Evolutionary conservation across 2,888 invertebrate genomes (phyloP).

Genomic region (Phytoseiulus persimilis): DNA sequence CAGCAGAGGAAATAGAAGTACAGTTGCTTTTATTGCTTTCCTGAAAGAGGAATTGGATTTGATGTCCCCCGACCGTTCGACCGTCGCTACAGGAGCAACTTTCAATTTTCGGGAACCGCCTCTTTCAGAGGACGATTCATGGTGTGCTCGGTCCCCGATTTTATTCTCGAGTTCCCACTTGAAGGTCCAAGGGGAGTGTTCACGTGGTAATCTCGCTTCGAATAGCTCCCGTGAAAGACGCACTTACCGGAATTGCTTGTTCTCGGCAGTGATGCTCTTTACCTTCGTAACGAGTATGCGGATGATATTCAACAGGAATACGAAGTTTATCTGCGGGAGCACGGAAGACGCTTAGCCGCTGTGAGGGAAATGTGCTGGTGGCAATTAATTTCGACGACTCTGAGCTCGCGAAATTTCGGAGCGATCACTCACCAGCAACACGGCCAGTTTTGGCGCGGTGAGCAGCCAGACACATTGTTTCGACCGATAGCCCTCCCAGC

Average conservation of each 20-base stretch:
- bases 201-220: not conserved
- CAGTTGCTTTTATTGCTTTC: slow-evolving; percentile 54
- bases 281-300: slow-evolving; percentile 68
- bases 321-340: slow-evolving; percentile 62
- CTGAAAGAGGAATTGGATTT: slow-evolving; percentile 42
- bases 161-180: no score
- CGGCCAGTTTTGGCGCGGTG: slow-evolving; percentile 49
- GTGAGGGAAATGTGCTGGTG: no score
- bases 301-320: slow-evolving; percentile 70
- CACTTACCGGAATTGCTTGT: slow-evolving; percentile 44
- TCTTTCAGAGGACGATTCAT: no score
- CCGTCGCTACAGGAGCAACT: no score
- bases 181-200: no score
- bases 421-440: slow-evolving; percentile 47
- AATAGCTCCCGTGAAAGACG: not conserved
- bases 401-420: no score
- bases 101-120: no score
- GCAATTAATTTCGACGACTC: no score
- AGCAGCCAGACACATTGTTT: slow-evolving; percentile 49
- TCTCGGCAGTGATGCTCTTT: slow-evolving; percentile 53
- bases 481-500: slow-evolving; percentile 49
- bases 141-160: no score
- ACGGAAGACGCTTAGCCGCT: not conserved
- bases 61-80: not conserved
- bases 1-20: slow-evolving; percentile 56